Percentiles rank a stretch among this genome's conserved stretches.
Conservation (phyloP, 2,113 vertebrate species). For the Hypocryptadius cinnamomeus region DNA sequence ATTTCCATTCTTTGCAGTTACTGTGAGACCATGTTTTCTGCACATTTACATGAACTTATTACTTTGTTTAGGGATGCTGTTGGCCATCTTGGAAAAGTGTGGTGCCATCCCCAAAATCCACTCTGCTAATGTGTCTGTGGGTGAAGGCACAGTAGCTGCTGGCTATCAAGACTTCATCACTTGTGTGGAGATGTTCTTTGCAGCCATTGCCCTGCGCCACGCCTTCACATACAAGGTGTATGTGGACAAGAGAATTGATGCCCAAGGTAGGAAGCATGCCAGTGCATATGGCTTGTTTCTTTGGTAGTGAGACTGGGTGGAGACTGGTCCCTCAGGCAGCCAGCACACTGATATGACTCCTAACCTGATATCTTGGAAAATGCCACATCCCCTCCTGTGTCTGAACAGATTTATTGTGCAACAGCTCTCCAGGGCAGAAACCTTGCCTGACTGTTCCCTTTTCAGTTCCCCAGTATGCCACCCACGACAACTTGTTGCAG, state of each 20-base stretch:
- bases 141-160: slow-evolving; percentile 92
- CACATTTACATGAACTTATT: neutral
- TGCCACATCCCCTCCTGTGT: neutral
- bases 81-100: slow-evolving; percentile 96
- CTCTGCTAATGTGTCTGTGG: slow-evolving; percentile 81
- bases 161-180: slow-evolving; percentile 99
- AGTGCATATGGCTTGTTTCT: neutral
- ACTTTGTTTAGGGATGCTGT: slow-evolving; percentile 80
- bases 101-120: slow-evolving; percentile 94
- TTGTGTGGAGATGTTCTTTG: slow-evolving; percentile 98
- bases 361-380: neutral
- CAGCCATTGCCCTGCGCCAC: slow-evolving; percentile 86
- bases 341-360: neutral
- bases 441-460: slow-evolving; percentile 34
- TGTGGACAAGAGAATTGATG: slow-evolving; percentile 87
- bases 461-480: slow-evolving; percentile 39
- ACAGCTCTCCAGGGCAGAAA: neutral
- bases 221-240: slow-evolving; percentile 95
- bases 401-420: slow-evolving; percentile 21
- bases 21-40: neutral
- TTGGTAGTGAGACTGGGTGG: neutral
- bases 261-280: slow-evolving; percentile 76
- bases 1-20: neutral
- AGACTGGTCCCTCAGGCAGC: neutral
- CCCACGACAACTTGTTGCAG: slow-evolving; percentile 1